Conservation (phyloP, 37 sponge, comb jelly and placozoan genomes). For the Dysidea cf. avara region DNA sequence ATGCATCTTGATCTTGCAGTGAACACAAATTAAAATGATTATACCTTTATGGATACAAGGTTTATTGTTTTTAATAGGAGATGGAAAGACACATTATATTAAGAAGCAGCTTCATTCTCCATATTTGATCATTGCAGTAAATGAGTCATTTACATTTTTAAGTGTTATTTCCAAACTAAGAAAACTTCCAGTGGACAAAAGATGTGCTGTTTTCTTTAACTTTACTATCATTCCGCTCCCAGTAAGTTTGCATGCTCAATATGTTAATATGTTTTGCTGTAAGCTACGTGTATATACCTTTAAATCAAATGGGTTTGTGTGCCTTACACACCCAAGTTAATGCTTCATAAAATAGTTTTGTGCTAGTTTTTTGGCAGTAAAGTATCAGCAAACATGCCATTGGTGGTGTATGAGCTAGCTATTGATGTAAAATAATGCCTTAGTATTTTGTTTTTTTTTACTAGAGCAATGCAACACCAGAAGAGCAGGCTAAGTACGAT, state of each 20-base stretch:
- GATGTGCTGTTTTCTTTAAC: conserved; percentile 30
- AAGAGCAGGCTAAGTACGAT: conserved; percentile 2
- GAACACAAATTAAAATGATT: not conserved
- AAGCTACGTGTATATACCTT: too few species aligned
- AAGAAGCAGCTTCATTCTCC: not conserved
- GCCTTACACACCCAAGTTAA: too few species aligned
- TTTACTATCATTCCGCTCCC: conserved; percentile 29
- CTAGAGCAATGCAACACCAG: not conserved
- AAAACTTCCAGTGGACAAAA: not conserved
- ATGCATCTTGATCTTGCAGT: not conserved
- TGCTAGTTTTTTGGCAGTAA: too few species aligned
- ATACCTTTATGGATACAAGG: not conserved
- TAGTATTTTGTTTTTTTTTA: conserved; percentile 1
- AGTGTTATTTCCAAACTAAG: conserved; percentile 21
- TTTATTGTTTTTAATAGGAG: conserved; percentile 28
- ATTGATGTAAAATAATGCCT: not conserved
- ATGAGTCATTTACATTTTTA: conserved; percentile 27
- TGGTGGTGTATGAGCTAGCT: not conserved
- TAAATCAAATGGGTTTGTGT: too few species aligned
- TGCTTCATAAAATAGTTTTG: too few species aligned
- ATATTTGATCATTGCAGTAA: conserved; percentile 18
- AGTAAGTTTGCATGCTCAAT: conserved; percentile 17
- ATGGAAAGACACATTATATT: conserved; percentile 59
- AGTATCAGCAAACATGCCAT: too few species aligned
- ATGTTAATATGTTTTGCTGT: too few species aligned